A percentile compares a stretch with the other conserved stretches of the same genome.
Evolutionary conservation across 1,140 invertebrate genomes (phyloP).

Genomic region (Eriosoma lanigerum): DNA sequence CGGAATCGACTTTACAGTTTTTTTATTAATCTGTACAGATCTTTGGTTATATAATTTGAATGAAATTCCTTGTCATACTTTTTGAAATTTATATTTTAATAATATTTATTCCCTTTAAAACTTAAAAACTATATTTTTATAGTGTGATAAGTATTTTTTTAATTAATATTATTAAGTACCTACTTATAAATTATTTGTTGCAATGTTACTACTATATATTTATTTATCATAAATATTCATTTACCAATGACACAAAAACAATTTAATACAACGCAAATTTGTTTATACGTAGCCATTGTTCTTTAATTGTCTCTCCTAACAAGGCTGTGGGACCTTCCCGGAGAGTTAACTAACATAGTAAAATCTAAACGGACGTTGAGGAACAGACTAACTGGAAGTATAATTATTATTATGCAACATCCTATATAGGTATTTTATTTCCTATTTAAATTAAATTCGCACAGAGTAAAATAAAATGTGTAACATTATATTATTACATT

Average conservation of each 20-base stretch:
- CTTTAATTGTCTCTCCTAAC: constrained; percentile 33
- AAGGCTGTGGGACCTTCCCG: constrained; percentile 40
- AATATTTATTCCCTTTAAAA: no score
- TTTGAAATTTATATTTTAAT: no score
- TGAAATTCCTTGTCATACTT: no score
- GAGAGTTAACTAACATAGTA: constrained; percentile 10
- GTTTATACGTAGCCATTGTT: constrained; percentile 28
- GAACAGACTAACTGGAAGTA: constrained; percentile 36
- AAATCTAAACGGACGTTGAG: constrained; percentile 43
- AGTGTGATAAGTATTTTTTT: no score
- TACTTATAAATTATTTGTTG: no score
- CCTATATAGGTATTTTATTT: constrained; percentile 42
- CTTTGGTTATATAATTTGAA: no score
- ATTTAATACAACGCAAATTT: constrained; percentile 21
- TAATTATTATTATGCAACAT: constrained; percentile 36
- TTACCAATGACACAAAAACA: constrained; percentile 6
- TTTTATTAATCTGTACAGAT: no score
- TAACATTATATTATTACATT: not conserved
- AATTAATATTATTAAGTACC: no score
- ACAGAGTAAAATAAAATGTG: constrained; percentile 2
- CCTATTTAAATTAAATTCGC: constrained; percentile 40
- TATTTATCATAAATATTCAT: not conserved
- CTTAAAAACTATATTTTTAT: no score
- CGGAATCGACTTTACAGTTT: no score
- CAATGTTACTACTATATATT: no score